Percentiles rank a stretch among this genome's conserved stretches.
These are phyloP conservation scores for Brachionus sp. DNA, from an alignment of 1,140 invertebrate species.

Conservation along the genomic window DNA sequence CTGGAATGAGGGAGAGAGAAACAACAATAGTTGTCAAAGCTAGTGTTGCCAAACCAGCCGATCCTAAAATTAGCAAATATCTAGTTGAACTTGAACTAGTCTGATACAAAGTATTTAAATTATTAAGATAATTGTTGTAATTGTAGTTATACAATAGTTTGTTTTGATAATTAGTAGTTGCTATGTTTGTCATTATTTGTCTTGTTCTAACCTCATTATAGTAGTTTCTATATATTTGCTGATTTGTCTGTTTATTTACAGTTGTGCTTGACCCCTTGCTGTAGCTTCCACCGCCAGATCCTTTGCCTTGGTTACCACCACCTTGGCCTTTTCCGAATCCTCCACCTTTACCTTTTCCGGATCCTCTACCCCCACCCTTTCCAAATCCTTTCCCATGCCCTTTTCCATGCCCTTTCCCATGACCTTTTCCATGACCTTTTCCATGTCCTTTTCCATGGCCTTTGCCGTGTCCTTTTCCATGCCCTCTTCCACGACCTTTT, in stretches of 20 bases:
- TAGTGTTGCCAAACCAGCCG: background rate
- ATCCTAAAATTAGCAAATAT: background rate
- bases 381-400: background rate
- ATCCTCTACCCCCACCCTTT: background rate
- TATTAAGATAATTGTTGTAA: background rate
- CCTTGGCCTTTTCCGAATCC: background rate
- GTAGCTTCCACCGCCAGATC: background rate
- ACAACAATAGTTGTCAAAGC: background rate
- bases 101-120: background rate
- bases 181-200: background rate
- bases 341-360: background rate
- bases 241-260: background rate
- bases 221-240: background rate
- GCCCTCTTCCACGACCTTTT: background rate
- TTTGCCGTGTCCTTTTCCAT: background rate
- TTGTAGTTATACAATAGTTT: background rate
- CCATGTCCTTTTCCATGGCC: background rate
- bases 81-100: background rate
- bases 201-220: background rate
- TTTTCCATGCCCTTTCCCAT: background rate
- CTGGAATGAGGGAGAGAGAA: background rate
- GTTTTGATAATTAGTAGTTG: background rate
- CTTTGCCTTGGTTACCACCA: background rate
- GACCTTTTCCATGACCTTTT: background rate
- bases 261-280: background rate